phyloP scores from a whole-genome alignment of 2,797 vertebrate species.

The Eurystomus glaucurus region DNA sequence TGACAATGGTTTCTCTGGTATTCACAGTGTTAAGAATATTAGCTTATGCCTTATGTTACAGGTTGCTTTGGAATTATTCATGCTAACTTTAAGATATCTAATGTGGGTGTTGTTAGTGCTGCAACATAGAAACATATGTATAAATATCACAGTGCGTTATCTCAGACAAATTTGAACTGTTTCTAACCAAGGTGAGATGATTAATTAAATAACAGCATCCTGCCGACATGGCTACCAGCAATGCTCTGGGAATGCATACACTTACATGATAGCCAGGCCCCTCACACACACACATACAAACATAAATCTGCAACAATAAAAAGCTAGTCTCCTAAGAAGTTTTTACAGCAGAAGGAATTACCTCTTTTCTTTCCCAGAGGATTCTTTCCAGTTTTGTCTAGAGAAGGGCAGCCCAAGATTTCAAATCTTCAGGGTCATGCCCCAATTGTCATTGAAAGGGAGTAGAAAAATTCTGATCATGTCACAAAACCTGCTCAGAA shows the following conservation, averaged over 20 bases:
- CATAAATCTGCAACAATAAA: neutral
- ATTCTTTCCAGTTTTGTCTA: neutral
- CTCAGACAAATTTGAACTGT: neutral
- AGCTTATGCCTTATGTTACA: neutral
- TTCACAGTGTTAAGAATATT: neutral
- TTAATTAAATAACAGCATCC: neutral
- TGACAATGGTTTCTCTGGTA: neutral
- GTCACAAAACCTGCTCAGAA: neutral
- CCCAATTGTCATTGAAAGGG: neutral
- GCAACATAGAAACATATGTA: neutral
- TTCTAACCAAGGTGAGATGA: neutral
- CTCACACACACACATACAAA: neutral
- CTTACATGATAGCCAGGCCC: fast-evolving
- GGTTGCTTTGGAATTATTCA: neutral
- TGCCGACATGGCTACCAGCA: neutral
- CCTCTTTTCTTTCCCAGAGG: neutral
- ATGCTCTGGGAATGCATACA: neutral
- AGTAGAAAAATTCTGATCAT: neutral
- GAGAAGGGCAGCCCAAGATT: neutral
- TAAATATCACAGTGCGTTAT: neutral
- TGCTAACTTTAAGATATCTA: neutral
- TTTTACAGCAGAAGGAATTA: neutral
- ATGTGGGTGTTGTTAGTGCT: neutral
- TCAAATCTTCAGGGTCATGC: neutral
- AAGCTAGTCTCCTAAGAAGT: neutral